These are phyloP conservation scores for Anguilla pacifica DNA, from an alignment of 2,797 vertebrate genomes.

Conservation along the genomic window DNA sequence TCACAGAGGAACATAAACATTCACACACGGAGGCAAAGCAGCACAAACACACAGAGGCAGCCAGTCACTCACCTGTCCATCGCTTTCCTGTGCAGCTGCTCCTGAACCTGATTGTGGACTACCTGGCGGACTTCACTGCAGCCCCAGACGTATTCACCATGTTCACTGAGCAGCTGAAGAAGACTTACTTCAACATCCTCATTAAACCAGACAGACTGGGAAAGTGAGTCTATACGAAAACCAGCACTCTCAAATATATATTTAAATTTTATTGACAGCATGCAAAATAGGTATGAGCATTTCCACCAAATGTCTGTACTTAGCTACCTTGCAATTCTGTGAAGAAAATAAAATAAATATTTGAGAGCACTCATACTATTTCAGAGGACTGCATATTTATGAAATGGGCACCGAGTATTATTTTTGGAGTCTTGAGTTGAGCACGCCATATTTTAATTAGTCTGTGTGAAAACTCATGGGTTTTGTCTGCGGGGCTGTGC, in stretches of 20 bases:
- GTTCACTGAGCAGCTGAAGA: constrained; percentile 93
- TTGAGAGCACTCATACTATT: too few species aligned
- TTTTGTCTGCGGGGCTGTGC: not conserved
- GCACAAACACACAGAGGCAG: not conserved
- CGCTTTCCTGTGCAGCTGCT: constrained; percentile 76
- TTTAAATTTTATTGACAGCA: not conserved
- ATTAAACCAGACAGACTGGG: constrained; percentile 90
- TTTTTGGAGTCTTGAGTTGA: too few species aligned
- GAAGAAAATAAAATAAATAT: too few species aligned
- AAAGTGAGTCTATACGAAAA: constrained; percentile 78
- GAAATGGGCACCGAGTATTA: too few species aligned
- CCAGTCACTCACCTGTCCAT: not conserved
- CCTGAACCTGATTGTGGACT: constrained; percentile 90
- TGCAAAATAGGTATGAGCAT: not conserved
- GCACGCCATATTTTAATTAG: not conserved
- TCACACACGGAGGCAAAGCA: not conserved
- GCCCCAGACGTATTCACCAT: constrained; percentile 88
- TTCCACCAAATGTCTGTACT: not conserved
- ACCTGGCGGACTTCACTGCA: constrained; percentile 85
- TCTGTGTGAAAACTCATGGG: not conserved
- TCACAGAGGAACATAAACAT: not conserved
- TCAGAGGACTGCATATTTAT: too few species aligned
- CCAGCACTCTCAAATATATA: not conserved
- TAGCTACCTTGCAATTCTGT: too few species aligned
- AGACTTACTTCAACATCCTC: constrained; percentile 94